These are phyloP conservation scores for Nowickia ferox DNA, from an alignment of 2,888 invertebrate species.

Conservation along the genomic window DNA sequence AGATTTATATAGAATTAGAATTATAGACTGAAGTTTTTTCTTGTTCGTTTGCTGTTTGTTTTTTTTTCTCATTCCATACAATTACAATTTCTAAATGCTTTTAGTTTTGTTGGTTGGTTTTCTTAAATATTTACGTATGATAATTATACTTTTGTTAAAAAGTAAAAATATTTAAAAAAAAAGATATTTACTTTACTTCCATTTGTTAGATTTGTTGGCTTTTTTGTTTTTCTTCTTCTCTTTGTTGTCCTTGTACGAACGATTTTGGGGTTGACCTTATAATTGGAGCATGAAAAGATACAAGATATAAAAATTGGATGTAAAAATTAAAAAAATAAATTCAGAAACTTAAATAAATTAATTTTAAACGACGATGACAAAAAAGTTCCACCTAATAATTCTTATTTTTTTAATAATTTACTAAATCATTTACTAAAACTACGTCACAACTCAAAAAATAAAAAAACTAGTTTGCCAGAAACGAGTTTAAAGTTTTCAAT, in stretches of 20 bases:
- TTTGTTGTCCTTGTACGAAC: constrained; percentile 62
- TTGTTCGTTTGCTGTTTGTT: constrained; percentile 33
- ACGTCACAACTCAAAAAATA: no score
- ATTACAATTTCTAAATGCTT: constrained; percentile 69
- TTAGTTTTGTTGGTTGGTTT: constrained; percentile 62
- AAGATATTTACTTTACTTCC: constrained; percentile 62
- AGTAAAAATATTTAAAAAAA: constrained; percentile 5
- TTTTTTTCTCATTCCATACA: constrained; percentile 39
- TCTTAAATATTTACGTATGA: constrained; percentile 40
- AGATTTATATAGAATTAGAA: constrained; percentile 43
- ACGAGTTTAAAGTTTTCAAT: no score
- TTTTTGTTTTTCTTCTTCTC: constrained; percentile 68
- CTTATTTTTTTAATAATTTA: no score
- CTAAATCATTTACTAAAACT: no score
- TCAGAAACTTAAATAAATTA: background rate
- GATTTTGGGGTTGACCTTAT: constrained; percentile 68
- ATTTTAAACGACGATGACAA: no score
- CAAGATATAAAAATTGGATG: background rate
- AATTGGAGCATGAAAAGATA: constrained; percentile 36
- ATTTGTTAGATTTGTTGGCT: constrained; percentile 69
- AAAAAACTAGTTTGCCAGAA: no score
- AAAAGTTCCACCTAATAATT: no score
- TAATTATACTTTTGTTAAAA: constrained; percentile 26
- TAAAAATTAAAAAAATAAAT: background rate
- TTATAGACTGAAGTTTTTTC: constrained; percentile 48